Percentiles rank a stretch among this genome's conserved stretches.
Conservation (phyloP, 2,797 vertebrate genomes). For the Decapterus maruadsi region DNA sequence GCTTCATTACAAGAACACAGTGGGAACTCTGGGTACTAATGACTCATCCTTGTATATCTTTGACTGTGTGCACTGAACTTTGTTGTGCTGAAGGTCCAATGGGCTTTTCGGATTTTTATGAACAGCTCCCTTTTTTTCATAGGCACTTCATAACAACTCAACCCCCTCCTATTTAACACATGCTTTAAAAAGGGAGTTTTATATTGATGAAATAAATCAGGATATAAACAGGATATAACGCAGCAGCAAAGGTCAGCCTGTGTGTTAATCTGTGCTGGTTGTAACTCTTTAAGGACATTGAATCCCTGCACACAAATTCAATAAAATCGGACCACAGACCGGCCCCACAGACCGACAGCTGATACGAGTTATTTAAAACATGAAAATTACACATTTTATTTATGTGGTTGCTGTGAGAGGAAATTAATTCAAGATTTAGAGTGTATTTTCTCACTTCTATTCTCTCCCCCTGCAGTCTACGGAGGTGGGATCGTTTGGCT, state of each 20-base stretch:
- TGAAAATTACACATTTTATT: neutral
- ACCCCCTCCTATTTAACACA: neutral
- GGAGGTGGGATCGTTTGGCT: neutral
- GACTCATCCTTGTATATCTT: conserved; percentile 36
- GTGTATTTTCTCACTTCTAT: neutral
- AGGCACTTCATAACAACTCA: neutral
- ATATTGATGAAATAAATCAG: neutral
- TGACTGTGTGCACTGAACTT: conserved; percentile 31
- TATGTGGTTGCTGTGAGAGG: neutral
- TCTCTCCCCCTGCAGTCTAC: neutral
- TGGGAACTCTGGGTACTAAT: conserved; percentile 23
- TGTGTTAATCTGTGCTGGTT: neutral
- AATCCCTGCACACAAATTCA: neutral
- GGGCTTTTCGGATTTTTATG: neutral
- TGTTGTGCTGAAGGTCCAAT: conserved; percentile 29
- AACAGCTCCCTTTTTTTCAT: neutral
- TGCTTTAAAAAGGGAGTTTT: neutral
- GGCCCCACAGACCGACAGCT: neutral
- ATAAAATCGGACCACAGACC: neutral
- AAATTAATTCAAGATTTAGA: neutral
- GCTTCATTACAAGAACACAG: conserved; percentile 40
- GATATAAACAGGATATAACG: neutral
- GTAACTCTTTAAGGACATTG: neutral
- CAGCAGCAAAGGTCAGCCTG: neutral
- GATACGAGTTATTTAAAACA: neutral